Evolutionary conservation across 2,113 vertebrate species (phyloP), one percentile per base, ranked within the genome.

Genomic region (Pedionomus torquatus): DNA sequence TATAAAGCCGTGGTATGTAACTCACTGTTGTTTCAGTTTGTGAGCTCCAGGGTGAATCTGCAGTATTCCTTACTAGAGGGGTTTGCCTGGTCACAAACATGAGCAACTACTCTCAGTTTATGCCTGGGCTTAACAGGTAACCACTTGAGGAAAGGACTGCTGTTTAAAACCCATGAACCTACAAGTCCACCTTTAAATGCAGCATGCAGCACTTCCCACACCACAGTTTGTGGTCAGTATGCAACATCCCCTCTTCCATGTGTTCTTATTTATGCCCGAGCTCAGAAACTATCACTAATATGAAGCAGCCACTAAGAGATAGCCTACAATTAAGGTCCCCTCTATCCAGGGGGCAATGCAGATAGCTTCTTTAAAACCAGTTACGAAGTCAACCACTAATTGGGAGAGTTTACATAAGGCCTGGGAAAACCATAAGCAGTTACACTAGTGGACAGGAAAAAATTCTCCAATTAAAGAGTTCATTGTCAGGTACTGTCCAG

Each of bases 341-440:
- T 61, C 26, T 7, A 11, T 21, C 6, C 49, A 68, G n/a, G 13
- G 7, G 77, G 21, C 13, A 65, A 87, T 69, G 52, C 21, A 84
- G 19, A 54, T 0, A 63, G 35, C 41, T 4, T n/a, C n/a, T n/a
- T n/a, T n/a, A n/a, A n/a, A 64, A 43, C 35, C 24, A 28, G 7
- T 65, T 95, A 77, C 66, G 28, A 76, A 15, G 9, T 41, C 60
- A 84, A 68, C 7, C 23, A 41, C 31, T 55, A n/a, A 44, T 4
- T 64, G 43, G 12, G 13, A 81, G 7, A 7, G 49, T 7, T 80
- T 90, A 46, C 4, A 5, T 12, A 85, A 54, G 24, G 30, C 64
- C 51, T 41, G 19, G 39, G 28, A 89, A 89, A 95, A 66, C 3
- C 0, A 0, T 16, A 87, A 43, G 37, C 68, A 82, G 41, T 55